These are phyloP conservation scores for Drosophila orosa DNA, from an alignment of 1,140 invertebrate genomes.

Conservation along the genomic window DNA sequence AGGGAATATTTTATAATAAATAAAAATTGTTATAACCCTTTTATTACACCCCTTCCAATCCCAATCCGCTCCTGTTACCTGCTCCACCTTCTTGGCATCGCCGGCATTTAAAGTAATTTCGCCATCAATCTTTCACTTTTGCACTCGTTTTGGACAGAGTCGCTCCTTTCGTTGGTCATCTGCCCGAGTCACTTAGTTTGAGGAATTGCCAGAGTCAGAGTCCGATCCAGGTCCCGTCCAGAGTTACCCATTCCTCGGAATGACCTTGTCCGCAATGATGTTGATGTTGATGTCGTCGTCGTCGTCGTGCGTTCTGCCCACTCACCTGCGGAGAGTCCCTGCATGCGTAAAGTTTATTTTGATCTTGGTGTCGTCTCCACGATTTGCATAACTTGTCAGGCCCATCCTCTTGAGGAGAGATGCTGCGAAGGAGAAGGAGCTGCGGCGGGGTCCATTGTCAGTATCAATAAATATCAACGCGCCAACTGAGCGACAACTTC, in stretches of 20 bases:
- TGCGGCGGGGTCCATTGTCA: slow-evolving; percentile 65
- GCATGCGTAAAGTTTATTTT: slow-evolving; percentile 78
- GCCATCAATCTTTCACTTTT: slow-evolving; percentile 83
- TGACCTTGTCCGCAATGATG: slow-evolving; percentile 66
- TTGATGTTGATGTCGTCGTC: slow-evolving; percentile 11
- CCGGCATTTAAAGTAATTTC: slow-evolving; percentile 82
- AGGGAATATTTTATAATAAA: too few relatives aligned
- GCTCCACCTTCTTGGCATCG: slow-evolving; percentile 44
- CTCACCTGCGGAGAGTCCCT: slow-evolving; percentile 54
- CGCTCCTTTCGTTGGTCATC: slow-evolving; percentile 36
- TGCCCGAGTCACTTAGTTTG: slow-evolving; percentile 54
- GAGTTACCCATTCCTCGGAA: slow-evolving; percentile 4
- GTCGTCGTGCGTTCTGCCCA: slow-evolving; percentile 65
- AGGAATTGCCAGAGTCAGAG: slow-evolving; percentile 39
- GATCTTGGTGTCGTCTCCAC: slow-evolving; percentile 80
- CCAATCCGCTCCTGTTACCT: slow-evolving; percentile 21
- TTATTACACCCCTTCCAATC: background rate
- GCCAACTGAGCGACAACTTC: slow-evolving; percentile 72
- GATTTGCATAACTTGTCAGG: slow-evolving; percentile 82
- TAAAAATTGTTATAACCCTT: background rate
- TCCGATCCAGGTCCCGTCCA: background rate
- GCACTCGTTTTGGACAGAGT: slow-evolving; percentile 75
- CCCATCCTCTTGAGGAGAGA: slow-evolving; percentile 27
- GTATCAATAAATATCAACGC: slow-evolving; percentile 82
- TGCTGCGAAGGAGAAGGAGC: slow-evolving; percentile 5